A percentile compares a stretch with the other conserved stretches of the same genome.
These are phyloP conservation scores for Sylvilagus floridanus DNA, from an alignment of 2,797 vertebrate species.

Conservation along the genomic window DNA sequence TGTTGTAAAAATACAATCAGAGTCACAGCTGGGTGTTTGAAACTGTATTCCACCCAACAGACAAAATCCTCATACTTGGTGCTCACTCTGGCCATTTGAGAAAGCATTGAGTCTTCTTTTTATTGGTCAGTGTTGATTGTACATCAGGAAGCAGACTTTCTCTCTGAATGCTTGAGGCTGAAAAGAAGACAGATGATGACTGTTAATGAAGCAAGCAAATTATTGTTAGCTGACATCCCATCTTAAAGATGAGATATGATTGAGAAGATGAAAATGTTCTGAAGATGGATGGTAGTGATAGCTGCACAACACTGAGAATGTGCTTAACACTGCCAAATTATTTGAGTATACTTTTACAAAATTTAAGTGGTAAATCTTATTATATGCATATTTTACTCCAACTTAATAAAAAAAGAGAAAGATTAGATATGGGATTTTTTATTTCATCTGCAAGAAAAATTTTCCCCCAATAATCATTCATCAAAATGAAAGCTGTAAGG, in stretches of 20 bases:
- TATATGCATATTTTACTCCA: neutral
- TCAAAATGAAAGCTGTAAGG: neutral
- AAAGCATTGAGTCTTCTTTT: neutral
- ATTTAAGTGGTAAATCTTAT: neutral
- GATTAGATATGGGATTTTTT: neutral
- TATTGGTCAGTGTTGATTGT: neutral
- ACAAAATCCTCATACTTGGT: neutral
- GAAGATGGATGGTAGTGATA: neutral
- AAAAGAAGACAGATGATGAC: neutral
- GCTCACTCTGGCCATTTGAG: neutral
- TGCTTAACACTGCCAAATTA: neutral
- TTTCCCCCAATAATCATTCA: slow-evolving; percentile 1
- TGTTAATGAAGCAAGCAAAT: neutral
- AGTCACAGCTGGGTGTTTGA: neutral
- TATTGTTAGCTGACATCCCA: neutral
- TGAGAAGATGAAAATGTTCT: neutral
- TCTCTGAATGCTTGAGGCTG: neutral
- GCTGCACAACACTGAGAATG: neutral
- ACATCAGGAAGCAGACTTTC: neutral
- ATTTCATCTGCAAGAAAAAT: neutral
- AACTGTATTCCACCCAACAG: neutral
- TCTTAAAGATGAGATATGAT: neutral
- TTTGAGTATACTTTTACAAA: neutral
- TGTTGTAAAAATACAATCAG: neutral
- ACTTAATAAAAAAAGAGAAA: neutral